Evolutionary conservation across 2,797 vertebrate genomes (phyloP).

Genomic region (Eupleurogrammus muticus): DNA sequence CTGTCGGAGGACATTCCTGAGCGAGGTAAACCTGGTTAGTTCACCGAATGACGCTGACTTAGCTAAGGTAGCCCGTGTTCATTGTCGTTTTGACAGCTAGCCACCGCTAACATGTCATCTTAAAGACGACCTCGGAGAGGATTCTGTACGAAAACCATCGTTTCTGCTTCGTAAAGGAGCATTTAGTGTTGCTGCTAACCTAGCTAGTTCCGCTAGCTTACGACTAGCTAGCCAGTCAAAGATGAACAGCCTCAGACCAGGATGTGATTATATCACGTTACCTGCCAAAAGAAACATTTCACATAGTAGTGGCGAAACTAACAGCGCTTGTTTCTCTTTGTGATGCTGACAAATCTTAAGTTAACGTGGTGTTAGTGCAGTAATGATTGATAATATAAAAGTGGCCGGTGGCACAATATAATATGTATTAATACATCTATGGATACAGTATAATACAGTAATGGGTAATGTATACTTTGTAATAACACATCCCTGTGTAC

Average conservation of each 20-base stretch:
- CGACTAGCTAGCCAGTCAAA: constrained; percentile 3
- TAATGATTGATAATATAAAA: too few relatives aligned
- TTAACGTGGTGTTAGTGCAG: neutral
- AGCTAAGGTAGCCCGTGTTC: neutral
- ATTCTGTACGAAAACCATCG: neutral
- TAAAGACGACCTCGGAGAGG: neutral
- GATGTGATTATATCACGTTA: neutral
- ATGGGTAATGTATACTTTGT: too few relatives aligned
- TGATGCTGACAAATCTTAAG: neutral
- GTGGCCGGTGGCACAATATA: too few relatives aligned
- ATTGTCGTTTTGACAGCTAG: neutral
- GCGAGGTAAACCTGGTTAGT: constrained; percentile 22
- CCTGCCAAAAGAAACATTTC: neutral
- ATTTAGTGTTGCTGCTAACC: neutral
- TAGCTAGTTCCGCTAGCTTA: constrained; percentile 16
- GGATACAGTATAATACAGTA: too few relatives aligned
- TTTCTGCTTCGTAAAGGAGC: neutral
- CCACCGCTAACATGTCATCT: neutral
- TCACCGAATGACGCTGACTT: neutral
- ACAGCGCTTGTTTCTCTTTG: neutral
- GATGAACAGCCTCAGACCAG: neutral
- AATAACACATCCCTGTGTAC: too few relatives aligned
- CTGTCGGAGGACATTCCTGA: constrained; percentile 17
- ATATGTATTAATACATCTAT: too few relatives aligned
- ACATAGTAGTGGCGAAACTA: neutral